Base-by-base conservation (phyloP, 2,888 invertebrate genomes). In the Standfussiana lucernea region DNA sequence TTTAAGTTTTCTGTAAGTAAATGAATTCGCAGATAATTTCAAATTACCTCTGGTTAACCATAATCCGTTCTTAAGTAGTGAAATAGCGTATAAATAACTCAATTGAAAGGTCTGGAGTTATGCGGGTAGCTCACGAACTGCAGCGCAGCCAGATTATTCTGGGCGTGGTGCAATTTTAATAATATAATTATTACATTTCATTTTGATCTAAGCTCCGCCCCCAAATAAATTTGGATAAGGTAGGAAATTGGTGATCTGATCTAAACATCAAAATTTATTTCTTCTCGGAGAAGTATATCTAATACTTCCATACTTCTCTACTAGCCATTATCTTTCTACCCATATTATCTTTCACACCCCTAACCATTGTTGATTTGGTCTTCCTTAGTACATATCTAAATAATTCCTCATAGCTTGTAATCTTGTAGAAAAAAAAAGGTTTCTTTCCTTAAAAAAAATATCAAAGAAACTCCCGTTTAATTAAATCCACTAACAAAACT, bases 51-150 rank as follows among this genome's bases (percentile, higher is more conserved):
- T 71, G 78, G 82, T 66, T 76, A 93, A 93, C 92, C 90, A 91
- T 87, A 83, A 90, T 90, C 37, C 24, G 83, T 83, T 89, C 88
- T 89, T 87, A 93, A 95, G 91, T 95, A 92, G 93, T 92, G 90
- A 93, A 94, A 93, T 92, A 93, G 92, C 89, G 90, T 94, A 94
- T 95, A 95, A 95, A 95, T 95, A 94, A 95, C 94, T 94, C 93
- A 94, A 94, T 95, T 91, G 91, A 83, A 88, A 85, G 69, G 75
- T 64, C 80, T 84, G 91, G 92, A 95, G 91, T 95, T 92, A 95
- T 95, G 91, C 85, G 72, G 76, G 76, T 77, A 83, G 83, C 86
- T 92, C 95, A 95, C 95, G 95, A 90, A 95, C 87, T 83, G 82
- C 85, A 82, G 71, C 77, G 72, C 66, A 79, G 79, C 66, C 42